Base-by-base conservation (phyloP, 2,113 vertebrate species). In the Crotalus helleri region DNA sequence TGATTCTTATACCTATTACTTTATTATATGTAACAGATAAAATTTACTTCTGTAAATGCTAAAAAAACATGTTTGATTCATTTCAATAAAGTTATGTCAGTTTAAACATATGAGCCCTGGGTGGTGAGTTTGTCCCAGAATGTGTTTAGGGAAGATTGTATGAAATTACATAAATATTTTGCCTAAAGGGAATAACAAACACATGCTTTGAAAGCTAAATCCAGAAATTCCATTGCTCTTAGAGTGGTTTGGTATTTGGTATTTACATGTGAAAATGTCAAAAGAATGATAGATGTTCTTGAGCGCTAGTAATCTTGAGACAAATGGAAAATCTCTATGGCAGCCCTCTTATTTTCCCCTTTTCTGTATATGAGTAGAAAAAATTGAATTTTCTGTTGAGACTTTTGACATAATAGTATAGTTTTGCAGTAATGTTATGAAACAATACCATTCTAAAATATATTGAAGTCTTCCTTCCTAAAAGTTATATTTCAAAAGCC, bases 401-500 rank as follows among this genome's bases (percentile, higher is more conserved):
- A 92, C 90, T 29, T 39, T 39, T 21, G 33, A 87, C 92, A 39
- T 87, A 91, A 58, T 95, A 92, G 87, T 61, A 69, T 88, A 58
- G 11, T 61, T 15, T 59, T 92, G 26, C 33, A 0, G 64, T 92
- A 12, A 39, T 1, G 0, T 74, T 74, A 39, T 90, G 59, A 39
- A 58, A 94, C 93, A 59, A 61, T 69, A 95, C 51, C 23, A 59
- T 90, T 94, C 94, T 85, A 93, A 85, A 29, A 93, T 91, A 92
- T 39, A 90, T 24, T 93, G 85, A 90, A 85, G 23, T 24, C 59
- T 93, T 96, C 90, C 74, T 90, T 93, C 61, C 94, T 95, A 93
- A 39, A 90, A 91, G 51, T 54, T 87, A 61, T 92, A 87, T 90
- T 94, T 96, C 94, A 91, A 91, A 94, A 91, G 74, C 64, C 93